A percentile compares a stretch with the other conserved stretches of the same genome.
These are phyloP conservation scores for Aurelia sp. DNA, from an alignment of 30 jellyfish, hydroid and myxozoan genomes.

Conservation along the genomic window DNA sequence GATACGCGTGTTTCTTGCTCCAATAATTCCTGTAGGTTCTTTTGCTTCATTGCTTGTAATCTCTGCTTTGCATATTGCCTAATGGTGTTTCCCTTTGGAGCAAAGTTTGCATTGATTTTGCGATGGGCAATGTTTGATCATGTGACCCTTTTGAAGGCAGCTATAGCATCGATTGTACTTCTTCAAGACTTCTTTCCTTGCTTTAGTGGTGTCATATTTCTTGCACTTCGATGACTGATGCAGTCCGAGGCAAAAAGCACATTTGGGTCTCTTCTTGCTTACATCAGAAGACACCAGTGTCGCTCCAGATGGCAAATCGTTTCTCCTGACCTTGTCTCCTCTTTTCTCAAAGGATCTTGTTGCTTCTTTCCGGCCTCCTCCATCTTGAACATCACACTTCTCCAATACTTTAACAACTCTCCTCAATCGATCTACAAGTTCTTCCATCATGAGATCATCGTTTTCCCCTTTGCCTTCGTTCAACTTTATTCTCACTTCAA, in stretches of 20 bases:
- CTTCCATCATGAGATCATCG: conserved; percentile 12
- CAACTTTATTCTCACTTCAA: conserved; percentile 16
- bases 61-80: conserved; percentile 2
- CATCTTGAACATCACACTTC: too few species aligned
- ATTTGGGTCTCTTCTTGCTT: too few species aligned
- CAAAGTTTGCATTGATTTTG: conserved; percentile 27
- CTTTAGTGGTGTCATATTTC: too few species aligned
- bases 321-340: too few species aligned
- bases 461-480: conserved; percentile 12
- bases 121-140: conserved; percentile 18
- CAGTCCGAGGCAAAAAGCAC: too few species aligned
- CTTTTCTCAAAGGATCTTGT: too few species aligned
- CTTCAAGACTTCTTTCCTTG: too few species aligned
- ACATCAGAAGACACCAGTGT: too few species aligned
- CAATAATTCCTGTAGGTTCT: conserved; percentile 55
- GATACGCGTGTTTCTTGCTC: neutral
- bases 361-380: too few species aligned
- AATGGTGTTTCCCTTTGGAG: conserved; percentile 17
- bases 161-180: conserved; percentile 28
- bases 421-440: conserved; percentile 7
- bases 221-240: too few species aligned
- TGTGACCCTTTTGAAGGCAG: conserved; percentile 40
- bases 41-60: neutral
- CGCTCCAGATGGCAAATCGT: too few species aligned
- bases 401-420: too few species aligned